Percentiles rank a stretch among this genome's conserved stretches.
phyloP scores from a whole-genome alignment of 1,140 invertebrate genomes.

The Philopotamus ludificatus region DNA sequence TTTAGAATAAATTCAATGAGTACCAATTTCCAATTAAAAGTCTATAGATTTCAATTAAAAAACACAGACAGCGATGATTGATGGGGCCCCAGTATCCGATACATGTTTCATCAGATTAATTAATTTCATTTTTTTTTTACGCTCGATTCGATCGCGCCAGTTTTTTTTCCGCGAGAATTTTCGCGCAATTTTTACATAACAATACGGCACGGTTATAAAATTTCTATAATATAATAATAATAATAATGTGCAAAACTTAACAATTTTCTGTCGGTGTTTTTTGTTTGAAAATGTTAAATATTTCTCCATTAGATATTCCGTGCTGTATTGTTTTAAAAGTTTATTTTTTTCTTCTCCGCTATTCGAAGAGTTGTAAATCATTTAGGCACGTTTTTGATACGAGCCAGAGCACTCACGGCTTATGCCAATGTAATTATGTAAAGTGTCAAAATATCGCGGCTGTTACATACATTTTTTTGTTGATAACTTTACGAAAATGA shows the following conservation, averaged over 20 bases:
- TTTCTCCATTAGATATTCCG: slow-evolving; percentile 12
- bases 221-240: too few species aligned
- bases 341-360: slow-evolving; percentile 13
- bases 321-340: slow-evolving; percentile 20
- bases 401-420: slow-evolving; percentile 2
- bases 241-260: too few species aligned
- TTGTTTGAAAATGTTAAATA: slow-evolving; percentile 18
- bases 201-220: background rate
- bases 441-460: background rate
- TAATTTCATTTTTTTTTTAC: background rate
- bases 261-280: too few species aligned
- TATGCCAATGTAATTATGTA: slow-evolving; percentile 14
- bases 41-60: too few species aligned
- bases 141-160: background rate
- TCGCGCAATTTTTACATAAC: background rate
- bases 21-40: too few species aligned
- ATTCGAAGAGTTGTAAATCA: slow-evolving; percentile 17
- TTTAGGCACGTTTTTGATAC: slow-evolving; percentile 10
- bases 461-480: too few species aligned
- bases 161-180: background rate
- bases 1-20: too few species aligned
- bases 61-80: too few species aligned
- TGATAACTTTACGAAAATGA: too few species aligned
- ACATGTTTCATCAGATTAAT: background rate
- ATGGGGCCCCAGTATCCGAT: too few species aligned